Evolutionary conservation across 1,140 invertebrate species (phyloP).

Genomic region (Condylostylus longicornis): DNA sequence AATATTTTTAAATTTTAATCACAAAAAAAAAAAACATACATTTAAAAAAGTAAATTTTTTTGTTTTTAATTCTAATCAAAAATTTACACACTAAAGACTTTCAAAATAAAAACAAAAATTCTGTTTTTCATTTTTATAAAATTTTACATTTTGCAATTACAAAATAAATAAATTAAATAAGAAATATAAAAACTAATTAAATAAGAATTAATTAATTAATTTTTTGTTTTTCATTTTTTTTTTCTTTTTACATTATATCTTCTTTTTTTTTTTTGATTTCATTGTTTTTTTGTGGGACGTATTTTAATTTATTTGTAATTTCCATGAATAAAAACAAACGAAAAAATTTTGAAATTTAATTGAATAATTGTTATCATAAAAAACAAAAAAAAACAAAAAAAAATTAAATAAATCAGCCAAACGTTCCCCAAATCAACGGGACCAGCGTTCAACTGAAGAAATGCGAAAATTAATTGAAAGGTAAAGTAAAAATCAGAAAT

Average conservation of each 20-base stretch:
- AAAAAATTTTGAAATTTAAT: no score
- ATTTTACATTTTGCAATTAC: no score
- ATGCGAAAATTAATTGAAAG: conserved; percentile 92
- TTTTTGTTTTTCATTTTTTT: conserved; percentile 5
- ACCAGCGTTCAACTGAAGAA: conserved; percentile 83
- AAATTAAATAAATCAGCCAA: conserved; percentile 18
- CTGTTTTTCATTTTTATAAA: no score
- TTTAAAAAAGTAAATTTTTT: no score
- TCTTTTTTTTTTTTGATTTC: conserved; percentile 3
- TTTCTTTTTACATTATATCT: background rate
- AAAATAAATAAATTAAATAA: background rate
- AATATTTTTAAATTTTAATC: no score
- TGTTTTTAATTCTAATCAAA: no score
- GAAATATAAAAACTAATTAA: conserved; percentile 3
- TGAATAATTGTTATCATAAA: conserved; percentile 1
- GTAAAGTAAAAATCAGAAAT: no score
- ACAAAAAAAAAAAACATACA: no score
- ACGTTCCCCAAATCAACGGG: conserved; percentile 47
- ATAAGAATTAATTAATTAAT: conserved; percentile 4
- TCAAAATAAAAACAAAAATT: no score
- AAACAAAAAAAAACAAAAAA: conserved; percentile 5
- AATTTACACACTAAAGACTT: no score
- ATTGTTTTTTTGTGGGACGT: no score
- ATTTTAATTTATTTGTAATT: conserved; percentile 6
- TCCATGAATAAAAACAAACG: background rate